Evolutionary conservation across 2,113 vertebrate genomes (phyloP), one percentile per base, ranked within the genome.

Genomic region (Lepus americanus): DNA sequence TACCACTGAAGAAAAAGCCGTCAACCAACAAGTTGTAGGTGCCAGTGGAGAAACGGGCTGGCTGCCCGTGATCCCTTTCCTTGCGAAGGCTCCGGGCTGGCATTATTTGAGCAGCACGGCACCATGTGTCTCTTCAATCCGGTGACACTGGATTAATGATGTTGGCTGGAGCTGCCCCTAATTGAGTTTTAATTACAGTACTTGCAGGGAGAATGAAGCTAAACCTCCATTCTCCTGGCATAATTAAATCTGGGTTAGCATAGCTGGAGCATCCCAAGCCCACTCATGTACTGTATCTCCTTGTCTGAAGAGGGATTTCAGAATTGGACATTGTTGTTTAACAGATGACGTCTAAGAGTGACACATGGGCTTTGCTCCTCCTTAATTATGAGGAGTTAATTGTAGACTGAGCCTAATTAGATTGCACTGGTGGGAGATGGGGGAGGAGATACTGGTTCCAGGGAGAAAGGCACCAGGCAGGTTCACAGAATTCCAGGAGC

Each of bases 161-260:
- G 90, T 73, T 94, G 86, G 76, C 95, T 82, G 13, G 66, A 39
- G 53, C 3, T 59, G 90, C 55, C 90, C 92, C 85, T 96, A 94
- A 97, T 96, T 96, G 88, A 97, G 95, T 95, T 97, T 96, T 95
- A 97, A 97, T 97, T 89, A 95, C 3, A 69, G 85, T 53, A 89
- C 66, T 94, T 97, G 31, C 69, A 81, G 59, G 87, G 95, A 92
- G 83, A 84, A 86, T 73, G 86, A 95, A 96, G 96, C 64, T 81
- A 91, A 89, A 72, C 36, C 84, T 85, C 94, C 93, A 31, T 85
- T 81, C 95, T 95, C 92, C 64, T 89, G 59, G 73, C 84, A 73
- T 96, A 96, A 97, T 97, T 97, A 85, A 94, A 95, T 94, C 86
- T 92, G 90, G 95, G 96, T 90, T 94, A 51, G 76, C 85, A 14